Evolutionary conservation across 2,888 invertebrate genomes (phyloP).

Genomic region (Cancer borealis): DNA sequence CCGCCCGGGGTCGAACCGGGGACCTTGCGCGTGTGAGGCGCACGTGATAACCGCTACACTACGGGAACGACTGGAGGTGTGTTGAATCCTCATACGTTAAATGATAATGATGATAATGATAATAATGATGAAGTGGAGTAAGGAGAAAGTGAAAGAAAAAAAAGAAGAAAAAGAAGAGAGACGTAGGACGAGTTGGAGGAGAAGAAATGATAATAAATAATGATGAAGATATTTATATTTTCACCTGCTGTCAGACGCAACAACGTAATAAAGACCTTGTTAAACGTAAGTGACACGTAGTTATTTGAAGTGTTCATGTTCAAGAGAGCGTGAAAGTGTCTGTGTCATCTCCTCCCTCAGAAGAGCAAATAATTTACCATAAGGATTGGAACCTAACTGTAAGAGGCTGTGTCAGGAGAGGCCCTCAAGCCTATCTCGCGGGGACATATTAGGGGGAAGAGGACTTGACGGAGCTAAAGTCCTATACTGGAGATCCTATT

Average conservation of each 20-base stretch:
- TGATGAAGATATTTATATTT: neutral
- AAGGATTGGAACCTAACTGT: too few relatives aligned
- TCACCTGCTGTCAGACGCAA: neutral
- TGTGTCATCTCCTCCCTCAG: neutral
- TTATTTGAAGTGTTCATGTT: neutral
- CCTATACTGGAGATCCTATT: too few relatives aligned
- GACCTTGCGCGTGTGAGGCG: slow-evolving; percentile 78
- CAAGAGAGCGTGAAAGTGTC: neutral
- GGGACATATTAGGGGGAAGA: too few relatives aligned
- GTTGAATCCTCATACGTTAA: neutral
- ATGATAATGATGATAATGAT: neutral
- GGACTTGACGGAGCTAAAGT: too few relatives aligned
- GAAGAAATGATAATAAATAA: neutral
- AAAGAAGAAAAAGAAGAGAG: neutral
- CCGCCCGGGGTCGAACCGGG: slow-evolving; percentile 75
- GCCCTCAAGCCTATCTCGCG: too few relatives aligned
- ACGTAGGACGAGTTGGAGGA: neutral
- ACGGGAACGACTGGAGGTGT: neutral
- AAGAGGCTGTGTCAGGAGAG: too few relatives aligned
- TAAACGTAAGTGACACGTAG: neutral
- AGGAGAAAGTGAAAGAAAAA: neutral
- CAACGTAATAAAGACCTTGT: neutral
- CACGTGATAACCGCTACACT: slow-evolving; percentile 53
- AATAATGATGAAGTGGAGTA: neutral
- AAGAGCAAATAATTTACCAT: too few relatives aligned